phyloP scores from a whole-genome alignment of 2,113 vertebrate species.

The Ammodytes marinus region DNA sequence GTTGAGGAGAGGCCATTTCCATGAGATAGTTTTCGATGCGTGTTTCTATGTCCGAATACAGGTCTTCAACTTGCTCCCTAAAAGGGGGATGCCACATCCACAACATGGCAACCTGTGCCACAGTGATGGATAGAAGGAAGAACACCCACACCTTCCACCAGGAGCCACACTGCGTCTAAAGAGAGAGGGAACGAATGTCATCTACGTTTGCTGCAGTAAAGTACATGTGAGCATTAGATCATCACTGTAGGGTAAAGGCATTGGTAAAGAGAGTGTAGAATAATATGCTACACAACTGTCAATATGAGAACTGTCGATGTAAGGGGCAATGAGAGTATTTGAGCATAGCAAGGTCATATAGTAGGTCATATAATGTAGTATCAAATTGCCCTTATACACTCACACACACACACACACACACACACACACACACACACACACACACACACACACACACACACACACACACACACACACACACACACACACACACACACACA shows the following conservation, averaged over 20 bases:
- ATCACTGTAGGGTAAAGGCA: not conserved
- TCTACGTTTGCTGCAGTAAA: not conserved
- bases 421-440: not conserved
- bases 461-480: not conserved
- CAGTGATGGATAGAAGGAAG: constrained; percentile 54
- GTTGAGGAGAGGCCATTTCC: constrained; percentile 68
- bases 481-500: not conserved
- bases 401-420: not conserved
- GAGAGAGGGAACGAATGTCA: constrained; percentile 5
- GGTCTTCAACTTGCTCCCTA: constrained; percentile 74
- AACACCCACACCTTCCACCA: constrained; percentile 65
- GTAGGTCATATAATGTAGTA: not conserved
- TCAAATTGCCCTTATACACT: not conserved
- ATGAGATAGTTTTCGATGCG: constrained; percentile 78
- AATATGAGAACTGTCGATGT: constrained; percentile 7
- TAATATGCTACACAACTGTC: too few species aligned
- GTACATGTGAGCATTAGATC: not conserved
- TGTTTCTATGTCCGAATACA: constrained; percentile 75
- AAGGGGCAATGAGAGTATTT: constrained; percentile 14
- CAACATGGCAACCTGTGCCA: constrained; percentile 56
- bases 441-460: not conserved
- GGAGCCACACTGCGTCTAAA: constrained; percentile 57
- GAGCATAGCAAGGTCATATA: constrained; percentile 24
- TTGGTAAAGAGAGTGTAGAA: too few species aligned
- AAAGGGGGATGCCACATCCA: constrained; percentile 79